These are phyloP conservation scores for Griposia aprilina DNA, from an alignment of 2,888 invertebrate species.

Conservation along the genomic window DNA sequence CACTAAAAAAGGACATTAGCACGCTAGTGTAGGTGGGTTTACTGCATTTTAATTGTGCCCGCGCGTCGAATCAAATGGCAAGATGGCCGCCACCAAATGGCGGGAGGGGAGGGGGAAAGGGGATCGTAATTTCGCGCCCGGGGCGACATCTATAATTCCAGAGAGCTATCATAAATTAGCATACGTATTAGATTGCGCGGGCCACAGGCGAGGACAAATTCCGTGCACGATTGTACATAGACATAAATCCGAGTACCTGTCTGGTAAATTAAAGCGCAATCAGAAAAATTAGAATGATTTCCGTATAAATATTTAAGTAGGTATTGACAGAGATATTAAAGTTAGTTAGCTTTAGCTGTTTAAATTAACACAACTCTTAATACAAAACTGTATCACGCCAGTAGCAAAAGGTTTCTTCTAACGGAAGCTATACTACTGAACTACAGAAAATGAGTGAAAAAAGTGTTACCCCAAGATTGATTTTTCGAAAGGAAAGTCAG, in stretches of 20 bases:
- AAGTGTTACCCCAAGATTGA: not conserved
- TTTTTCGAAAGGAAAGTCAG: not conserved
- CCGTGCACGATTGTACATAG: slow-evolving; percentile 80
- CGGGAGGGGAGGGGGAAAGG: slow-evolving; percentile 67
- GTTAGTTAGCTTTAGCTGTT: not conserved
- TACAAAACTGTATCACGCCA: not conserved
- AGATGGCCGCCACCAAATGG: slow-evolving; percentile 81
- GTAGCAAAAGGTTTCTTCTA: not conserved
- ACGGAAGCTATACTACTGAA: no score
- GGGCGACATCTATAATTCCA: slow-evolving; percentile 89
- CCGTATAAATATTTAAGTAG: not conserved
- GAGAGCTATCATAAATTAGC: slow-evolving; percentile 88
- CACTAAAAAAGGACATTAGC: slow-evolving; percentile 77
- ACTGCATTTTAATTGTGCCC: slow-evolving; percentile 78
- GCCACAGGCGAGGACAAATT: slow-evolving; percentile 79
- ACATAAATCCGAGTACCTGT: slow-evolving; percentile 71
- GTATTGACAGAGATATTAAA: not conserved
- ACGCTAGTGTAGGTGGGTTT: slow-evolving; percentile 55
- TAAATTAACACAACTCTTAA: not conserved
- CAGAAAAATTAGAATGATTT: slow-evolving; percentile 46
- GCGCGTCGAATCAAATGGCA: slow-evolving; percentile 80
- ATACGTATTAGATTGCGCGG: slow-evolving; percentile 88
- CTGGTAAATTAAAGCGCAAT: slow-evolving; percentile 71
- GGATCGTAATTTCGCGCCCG: slow-evolving; percentile 84
- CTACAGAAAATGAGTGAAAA: not conserved